A percentile compares a stretch with the other conserved stretches of the same genome.
These are phyloP conservation scores for Mythimna lalbum DNA, from an alignment of 2,888 invertebrate genomes.

Conservation along the genomic window DNA sequence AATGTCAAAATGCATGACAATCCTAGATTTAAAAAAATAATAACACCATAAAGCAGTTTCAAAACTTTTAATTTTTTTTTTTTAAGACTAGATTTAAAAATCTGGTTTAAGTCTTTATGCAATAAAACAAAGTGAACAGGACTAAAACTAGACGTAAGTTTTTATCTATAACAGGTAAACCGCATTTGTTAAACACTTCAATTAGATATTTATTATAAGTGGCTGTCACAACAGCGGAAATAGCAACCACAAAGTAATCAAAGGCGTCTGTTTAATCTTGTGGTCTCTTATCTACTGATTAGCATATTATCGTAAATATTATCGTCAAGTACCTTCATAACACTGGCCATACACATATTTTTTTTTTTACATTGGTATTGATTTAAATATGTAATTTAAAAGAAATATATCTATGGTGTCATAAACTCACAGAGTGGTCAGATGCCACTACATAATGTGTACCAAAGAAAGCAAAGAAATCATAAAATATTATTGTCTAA, in stretches of 20 bases:
- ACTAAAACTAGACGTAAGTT: no score
- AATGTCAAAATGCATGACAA: background rate
- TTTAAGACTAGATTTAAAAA: background rate
- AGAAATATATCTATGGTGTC: no score
- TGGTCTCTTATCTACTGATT: slow-evolving; percentile 18
- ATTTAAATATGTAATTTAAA: no score
- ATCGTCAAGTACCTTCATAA: background rate
- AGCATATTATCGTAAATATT: slow-evolving; percentile 21
- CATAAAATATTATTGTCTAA: background rate
- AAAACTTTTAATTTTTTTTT: no score
- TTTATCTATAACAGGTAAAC: background rate
- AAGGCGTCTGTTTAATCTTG: slow-evolving; percentile 12
- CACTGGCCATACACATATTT: background rate
- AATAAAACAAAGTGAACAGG: no score
- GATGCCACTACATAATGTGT: no score
- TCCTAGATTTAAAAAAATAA: background rate
- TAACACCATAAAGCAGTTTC: no score
- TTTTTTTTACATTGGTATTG: background rate
- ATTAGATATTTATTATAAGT: background rate
- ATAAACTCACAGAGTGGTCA: no score
- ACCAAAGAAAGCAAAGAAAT: no score
- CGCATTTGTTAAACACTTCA: background rate
- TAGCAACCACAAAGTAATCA: slow-evolving; percentile 19
- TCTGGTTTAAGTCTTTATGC: no score
- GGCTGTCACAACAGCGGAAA: background rate